Evolutionary conservation across 2,888 invertebrate genomes (phyloP).

Genomic region (Incurvaria masculella): DNA sequence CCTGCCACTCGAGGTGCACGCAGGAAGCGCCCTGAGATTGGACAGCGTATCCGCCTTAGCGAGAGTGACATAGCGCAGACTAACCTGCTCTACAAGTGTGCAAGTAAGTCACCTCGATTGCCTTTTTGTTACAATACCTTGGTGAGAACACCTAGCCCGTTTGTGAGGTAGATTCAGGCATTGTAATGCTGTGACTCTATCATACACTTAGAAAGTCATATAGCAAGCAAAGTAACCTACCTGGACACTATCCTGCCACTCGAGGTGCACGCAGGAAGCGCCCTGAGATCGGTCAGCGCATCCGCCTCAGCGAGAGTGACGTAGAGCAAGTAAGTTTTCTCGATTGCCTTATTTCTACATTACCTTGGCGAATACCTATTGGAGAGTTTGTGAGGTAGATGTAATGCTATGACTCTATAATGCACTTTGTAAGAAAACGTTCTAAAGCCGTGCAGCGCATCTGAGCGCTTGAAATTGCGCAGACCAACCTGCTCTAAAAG

Average conservation of each 20-base stretch:
- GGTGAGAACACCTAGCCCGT: neutral
- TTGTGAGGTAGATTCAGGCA: too few relatives aligned
- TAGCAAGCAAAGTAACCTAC: slow-evolving; percentile 91
- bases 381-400: too few relatives aligned
- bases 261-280: slow-evolving; percentile 74
- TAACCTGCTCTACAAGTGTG: slow-evolving; percentile 92
- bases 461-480: too few relatives aligned
- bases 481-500: slow-evolving; percentile 92
- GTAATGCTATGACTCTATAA: too few relatives aligned
- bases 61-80: slow-evolving; percentile 96
- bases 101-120: too few relatives aligned
- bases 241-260: slow-evolving; percentile 94
- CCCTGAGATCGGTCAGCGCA: slow-evolving; percentile 96
- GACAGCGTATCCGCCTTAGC: slow-evolving; percentile 89
- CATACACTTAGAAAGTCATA: neutral
- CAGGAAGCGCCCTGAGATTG: slow-evolving; percentile 91
- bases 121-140: too few relatives aligned
- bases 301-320: slow-evolving; percentile 90
- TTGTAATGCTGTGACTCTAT: too few relatives aligned
- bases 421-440: too few relatives aligned
- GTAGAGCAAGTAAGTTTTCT: too few relatives aligned
- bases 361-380: too few relatives aligned
- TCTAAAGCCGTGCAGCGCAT: too few relatives aligned
- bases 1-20: slow-evolving; percentile 76
- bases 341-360: too few relatives aligned